A percentile compares a stretch with the other conserved stretches of the same genome.
Evolutionary conservation across 2,888 invertebrate species (phyloP).

Genomic region (Ditula angustiorana): DNA sequence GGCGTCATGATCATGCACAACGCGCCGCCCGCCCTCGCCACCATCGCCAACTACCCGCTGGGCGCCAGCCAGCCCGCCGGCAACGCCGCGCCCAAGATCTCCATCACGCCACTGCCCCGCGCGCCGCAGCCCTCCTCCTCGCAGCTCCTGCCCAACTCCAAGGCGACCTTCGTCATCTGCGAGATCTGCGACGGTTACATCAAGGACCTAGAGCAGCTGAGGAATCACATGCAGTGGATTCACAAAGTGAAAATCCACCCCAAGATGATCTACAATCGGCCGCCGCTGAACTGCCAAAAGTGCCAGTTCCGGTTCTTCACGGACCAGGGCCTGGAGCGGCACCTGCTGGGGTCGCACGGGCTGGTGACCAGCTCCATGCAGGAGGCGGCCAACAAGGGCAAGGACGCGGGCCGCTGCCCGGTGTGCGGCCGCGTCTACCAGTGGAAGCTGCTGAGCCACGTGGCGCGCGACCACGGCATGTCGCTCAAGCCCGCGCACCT

Average conservation of each 20-base stretch:
- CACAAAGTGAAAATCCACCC: slow-evolving; percentile 99
- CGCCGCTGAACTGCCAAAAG: slow-evolving; percentile 97
- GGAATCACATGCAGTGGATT: slow-evolving; percentile 99
- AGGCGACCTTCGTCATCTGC: slow-evolving; percentile 96
- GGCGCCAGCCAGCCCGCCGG: slow-evolving; percentile 67
- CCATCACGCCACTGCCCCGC: slow-evolving; percentile 95
- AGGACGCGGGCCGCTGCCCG: slow-evolving; percentile 97
- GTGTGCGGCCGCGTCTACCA: slow-evolving; percentile 94
- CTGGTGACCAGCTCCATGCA: slow-evolving; percentile 98
- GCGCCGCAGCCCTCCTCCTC: slow-evolving; percentile 83
- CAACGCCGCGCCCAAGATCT: slow-evolving; percentile 93
- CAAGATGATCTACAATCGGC: slow-evolving; percentile 97
- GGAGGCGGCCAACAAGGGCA: slow-evolving; percentile 97
- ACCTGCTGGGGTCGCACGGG: slow-evolving; percentile 97
- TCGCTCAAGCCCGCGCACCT: slow-evolving; percentile 96
- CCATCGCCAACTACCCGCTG: slow-evolving; percentile 76
- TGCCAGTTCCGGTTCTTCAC: slow-evolving; percentile 99
- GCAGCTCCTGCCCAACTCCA: slow-evolving; percentile 76
- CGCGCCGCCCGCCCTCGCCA: slow-evolving; percentile 77
- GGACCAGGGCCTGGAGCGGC: slow-evolving; percentile 97
- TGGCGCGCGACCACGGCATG: slow-evolving; percentile 96
- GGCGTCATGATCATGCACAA: slow-evolving; percentile 90
- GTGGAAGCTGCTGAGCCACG: slow-evolving; percentile 96
- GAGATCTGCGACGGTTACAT: slow-evolving; percentile 99
- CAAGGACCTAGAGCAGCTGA: slow-evolving; percentile 96